Base-by-base conservation (phyloP, 2,113 vertebrate species). In the Lepus europaeus region DNA sequence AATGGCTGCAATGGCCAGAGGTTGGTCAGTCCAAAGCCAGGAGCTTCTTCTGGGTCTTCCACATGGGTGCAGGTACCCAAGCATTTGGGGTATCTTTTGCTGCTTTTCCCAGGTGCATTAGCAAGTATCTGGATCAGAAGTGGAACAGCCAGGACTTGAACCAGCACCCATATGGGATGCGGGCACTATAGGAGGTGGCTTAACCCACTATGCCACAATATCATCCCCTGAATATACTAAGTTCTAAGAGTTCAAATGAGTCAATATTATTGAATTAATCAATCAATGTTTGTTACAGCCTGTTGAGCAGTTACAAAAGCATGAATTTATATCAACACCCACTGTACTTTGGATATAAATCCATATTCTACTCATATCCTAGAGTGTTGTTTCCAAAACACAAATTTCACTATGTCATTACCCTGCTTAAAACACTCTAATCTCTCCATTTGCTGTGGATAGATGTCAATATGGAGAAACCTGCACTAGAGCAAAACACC, bases 331-430 rank as follows among this genome's bases (percentile, higher is more conserved):
- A 77, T 39, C 45, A 87, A 56, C 61, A 93, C 20, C 53, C 23
- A 92, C 74, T 89, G 86, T 68, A 89, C n/a, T 87, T 94, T 92
- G 73, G 23, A 73, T 89, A 51, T 61, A 91, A 96, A 91, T 77
- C 53, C 6, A 66, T 77, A 29, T 89, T 95, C 33, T 16, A 93
- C 31, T 87, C 16, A 53, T 64, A 80, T 77, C 45, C 11, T 77
- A 84, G 45, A 83, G 20, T 92, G 4, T 27, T 94, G 20, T 87
- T 91, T 95, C n/a, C 22, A 95, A 86, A 96, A 86, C 9, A 78
- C 29, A 89, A 91, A 69, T 93, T 96, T 97, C 49, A 78, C 36
- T 72, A 45, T 49, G 31, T 23, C 5, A 45, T 91, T 89, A 3
- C 7, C 22, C 29, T 72, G 31, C 39, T 76, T 74, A 90, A 74